Conservation (phyloP, 2,888 invertebrate genomes). For the Sylvicola fuscatus region DNA sequence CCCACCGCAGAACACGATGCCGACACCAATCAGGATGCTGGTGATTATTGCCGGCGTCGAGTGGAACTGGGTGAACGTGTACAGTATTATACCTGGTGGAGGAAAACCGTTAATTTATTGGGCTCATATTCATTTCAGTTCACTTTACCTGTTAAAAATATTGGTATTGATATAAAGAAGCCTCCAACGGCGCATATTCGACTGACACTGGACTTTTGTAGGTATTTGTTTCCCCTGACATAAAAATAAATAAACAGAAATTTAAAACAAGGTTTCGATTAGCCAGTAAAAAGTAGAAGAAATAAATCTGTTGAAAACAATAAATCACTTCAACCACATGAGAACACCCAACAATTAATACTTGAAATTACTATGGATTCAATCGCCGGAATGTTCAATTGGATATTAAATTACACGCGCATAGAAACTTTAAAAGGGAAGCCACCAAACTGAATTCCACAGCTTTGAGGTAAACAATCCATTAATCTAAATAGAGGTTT, state of each 20-base stretch:
- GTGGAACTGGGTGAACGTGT: constrained; percentile 81
- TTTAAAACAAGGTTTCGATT: too few relatives aligned
- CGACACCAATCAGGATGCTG: constrained; percentile 74
- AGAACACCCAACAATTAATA: too few relatives aligned
- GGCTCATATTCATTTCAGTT: constrained; percentile 2
- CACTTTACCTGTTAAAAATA: constrained; percentile 69
- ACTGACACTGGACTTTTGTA: constrained; percentile 79
- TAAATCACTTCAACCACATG: too few relatives aligned
- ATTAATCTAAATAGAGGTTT: background rate
- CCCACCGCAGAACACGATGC: constrained; percentile 79
- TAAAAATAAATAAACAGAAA: background rate
- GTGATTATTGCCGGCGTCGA: constrained; percentile 83
- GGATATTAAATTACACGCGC: too few relatives aligned
- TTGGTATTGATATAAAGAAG: constrained; percentile 86
- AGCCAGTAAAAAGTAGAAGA: too few relatives aligned
- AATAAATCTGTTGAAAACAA: too few relatives aligned
- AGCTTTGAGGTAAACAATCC: too few relatives aligned
- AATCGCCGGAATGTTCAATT: too few relatives aligned
- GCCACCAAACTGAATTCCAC: too few relatives aligned
- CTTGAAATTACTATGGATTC: too few relatives aligned
- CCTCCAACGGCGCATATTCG: constrained; percentile 82
- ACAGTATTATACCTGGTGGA: constrained; percentile 66
- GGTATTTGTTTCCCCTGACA: constrained; percentile 76
- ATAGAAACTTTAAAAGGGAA: too few relatives aligned
- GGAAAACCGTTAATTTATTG: background rate